phyloP scores from a whole-genome alignment of 2,888 invertebrate species.

The Trachelus stipa region DNA sequence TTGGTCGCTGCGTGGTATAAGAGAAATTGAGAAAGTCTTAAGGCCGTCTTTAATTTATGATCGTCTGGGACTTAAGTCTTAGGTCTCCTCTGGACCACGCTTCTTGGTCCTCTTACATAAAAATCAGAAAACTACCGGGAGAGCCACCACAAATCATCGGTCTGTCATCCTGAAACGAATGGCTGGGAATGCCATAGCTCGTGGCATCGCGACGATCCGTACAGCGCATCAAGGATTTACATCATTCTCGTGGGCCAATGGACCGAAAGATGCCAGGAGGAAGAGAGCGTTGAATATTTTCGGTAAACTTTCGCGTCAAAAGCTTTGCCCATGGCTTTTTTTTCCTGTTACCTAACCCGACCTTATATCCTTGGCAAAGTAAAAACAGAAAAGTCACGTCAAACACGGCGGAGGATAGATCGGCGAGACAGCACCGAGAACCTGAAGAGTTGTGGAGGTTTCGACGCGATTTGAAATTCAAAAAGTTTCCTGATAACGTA shows the following conservation, averaged over 20 bases:
- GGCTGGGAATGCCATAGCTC: conserved; percentile 28
- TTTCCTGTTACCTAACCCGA: background rate
- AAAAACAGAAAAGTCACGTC: conserved; percentile 42
- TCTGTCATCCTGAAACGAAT: conserved; percentile 58
- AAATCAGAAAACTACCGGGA: conserved; percentile 57
- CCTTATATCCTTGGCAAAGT: background rate
- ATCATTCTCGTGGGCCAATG: conserved; percentile 62
- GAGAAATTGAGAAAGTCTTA: conserved; percentile 10
- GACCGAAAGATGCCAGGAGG: conserved; percentile 56
- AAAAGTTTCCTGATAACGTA: conserved; percentile 53
- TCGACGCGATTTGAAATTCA: conserved; percentile 49
- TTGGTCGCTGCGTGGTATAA: background rate
- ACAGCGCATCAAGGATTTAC: conserved; percentile 51
- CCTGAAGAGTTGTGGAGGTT: conserved; percentile 7
- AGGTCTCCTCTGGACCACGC: conserved; percentile 35
- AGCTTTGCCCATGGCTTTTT: background rate
- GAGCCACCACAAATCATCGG: conserved; percentile 60
- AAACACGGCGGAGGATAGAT: conserved; percentile 18
- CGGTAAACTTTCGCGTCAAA: conserved; percentile 14
- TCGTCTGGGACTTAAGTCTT: conserved; percentile 47
- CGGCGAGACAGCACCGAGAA: background rate
- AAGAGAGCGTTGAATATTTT: conserved; percentile 39
- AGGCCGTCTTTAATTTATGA: conserved; percentile 47
- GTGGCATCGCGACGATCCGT: conserved; percentile 20
- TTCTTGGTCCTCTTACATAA: conserved; percentile 57